phyloP scores from a whole-genome alignment of 2,113 vertebrate genomes.

The Thoracochromis brauschi region DNA sequence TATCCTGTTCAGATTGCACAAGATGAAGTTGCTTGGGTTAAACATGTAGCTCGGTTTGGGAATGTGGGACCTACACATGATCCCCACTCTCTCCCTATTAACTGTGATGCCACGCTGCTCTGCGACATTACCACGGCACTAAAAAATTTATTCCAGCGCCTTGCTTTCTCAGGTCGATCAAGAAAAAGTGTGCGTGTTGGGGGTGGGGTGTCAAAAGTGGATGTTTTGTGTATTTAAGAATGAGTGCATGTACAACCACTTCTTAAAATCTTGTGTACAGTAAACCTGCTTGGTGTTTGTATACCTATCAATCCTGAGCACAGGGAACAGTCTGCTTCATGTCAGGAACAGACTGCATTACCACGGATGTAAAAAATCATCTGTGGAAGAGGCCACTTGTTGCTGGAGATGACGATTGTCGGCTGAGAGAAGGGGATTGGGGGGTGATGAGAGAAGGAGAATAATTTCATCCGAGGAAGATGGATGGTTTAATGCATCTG shows the following conservation, averaged over 20 bases:
- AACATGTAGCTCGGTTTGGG: conserved; percentile 11
- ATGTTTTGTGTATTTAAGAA: background rate
- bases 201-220: background rate
- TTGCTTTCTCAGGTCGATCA: conserved; percentile 61
- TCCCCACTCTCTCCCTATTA: conserved; percentile 56
- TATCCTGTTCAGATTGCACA: background rate
- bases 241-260: background rate
- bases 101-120: conserved; percentile 58
- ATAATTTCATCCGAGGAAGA: conserved; percentile 43
- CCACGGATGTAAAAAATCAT: conserved; percentile 59
- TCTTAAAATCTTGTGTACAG: conserved; percentile 25
- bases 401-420: conserved; percentile 46
- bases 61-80: conserved; percentile 46
- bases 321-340: conserved; percentile 42
- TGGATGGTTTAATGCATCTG: conserved; percentile 51
- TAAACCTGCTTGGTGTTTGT: conserved; percentile 42
- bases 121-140: conserved; percentile 65
- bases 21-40: conserved; percentile 26
- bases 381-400: conserved; percentile 69
- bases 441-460: background rate
- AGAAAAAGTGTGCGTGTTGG: background rate
- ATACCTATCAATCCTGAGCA: conserved; percentile 47
- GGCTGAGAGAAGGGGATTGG: background rate
- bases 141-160: conserved; percentile 71
- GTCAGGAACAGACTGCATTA: conserved; percentile 52